phyloP scores from a whole-genome alignment of 2,888 invertebrate species.

The Athalia circularis region DNA sequence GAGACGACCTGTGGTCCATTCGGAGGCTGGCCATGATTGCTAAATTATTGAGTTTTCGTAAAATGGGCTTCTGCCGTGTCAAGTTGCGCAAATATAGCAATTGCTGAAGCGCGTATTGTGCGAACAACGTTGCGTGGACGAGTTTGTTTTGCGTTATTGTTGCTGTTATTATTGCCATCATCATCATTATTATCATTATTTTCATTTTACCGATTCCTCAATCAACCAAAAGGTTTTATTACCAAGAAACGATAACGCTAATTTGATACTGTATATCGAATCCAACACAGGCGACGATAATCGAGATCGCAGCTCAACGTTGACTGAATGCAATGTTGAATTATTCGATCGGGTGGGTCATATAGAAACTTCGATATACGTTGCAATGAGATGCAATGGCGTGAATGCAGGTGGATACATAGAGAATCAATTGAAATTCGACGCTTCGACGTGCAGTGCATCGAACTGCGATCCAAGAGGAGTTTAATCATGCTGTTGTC shows the following conservation, averaged over 20 bases:
- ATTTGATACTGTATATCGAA: too few species aligned
- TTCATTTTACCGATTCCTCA: too few species aligned
- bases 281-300: too few species aligned
- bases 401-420: conserved; percentile 9
- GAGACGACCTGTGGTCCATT: conserved; percentile 25
- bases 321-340: too few species aligned
- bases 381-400: neutral
- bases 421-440: conserved; percentile 34
- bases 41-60: conserved; percentile 24
- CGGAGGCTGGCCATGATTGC: conserved; percentile 6
- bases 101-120: neutral
- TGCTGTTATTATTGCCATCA: too few species aligned
- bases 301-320: too few species aligned
- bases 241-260: too few species aligned
- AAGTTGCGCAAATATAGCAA: neutral
- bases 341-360: too few species aligned
- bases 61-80: neutral
- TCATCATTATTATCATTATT: too few species aligned
- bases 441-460: neutral
- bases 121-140: neutral
- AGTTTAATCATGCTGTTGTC: conserved; percentile 43
- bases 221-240: too few species aligned
- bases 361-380: too few species aligned
- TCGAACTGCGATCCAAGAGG: conserved; percentile 29
- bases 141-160: too few species aligned